Evolutionary conservation across 2,888 invertebrate species (phyloP).

Genomic region (Calliopum simillimum): DNA sequence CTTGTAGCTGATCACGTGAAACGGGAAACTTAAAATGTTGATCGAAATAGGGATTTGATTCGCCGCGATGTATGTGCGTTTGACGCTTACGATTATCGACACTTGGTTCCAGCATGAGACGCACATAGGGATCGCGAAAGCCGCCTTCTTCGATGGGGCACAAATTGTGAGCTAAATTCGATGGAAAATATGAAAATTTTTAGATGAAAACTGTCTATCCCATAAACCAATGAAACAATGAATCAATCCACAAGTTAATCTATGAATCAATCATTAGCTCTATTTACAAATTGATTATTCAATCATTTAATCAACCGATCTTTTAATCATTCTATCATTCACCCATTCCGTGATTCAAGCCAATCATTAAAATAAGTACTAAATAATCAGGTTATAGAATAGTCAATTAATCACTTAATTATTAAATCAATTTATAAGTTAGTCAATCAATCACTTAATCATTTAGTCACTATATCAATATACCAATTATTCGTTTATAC

Average conservation of each 20-base stretch:
- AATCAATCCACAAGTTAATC: background rate
- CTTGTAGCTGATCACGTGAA: conserved; percentile 86
- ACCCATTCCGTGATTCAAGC: no score
- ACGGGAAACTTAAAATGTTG: conserved; percentile 94
- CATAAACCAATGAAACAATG: background rate
- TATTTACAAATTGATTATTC: background rate
- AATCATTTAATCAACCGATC: no score
- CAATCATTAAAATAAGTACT: no score
- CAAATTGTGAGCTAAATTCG: conserved; percentile 79
- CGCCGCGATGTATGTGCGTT: conserved; percentile 85
- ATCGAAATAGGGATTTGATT: conserved; percentile 89
- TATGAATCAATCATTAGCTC: background rate
- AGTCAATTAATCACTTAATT: no score
- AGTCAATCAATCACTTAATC: no score
- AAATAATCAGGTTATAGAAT: no score
- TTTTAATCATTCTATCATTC: no score
- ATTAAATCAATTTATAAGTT: no score
- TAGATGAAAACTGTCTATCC: conserved; percentile 1
- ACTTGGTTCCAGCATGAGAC: conserved; percentile 82
- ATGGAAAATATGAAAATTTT: background rate
- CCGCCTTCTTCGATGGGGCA: conserved; percentile 87
- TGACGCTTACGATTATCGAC: conserved; percentile 88
- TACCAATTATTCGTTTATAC: no score
- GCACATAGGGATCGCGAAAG: conserved; percentile 90
- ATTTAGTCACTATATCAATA: no score